Percentiles rank a stretch among this genome's conserved stretches.
phyloP scores from a whole-genome alignment of 2,113 vertebrate species.

The Leuciscus idus region DNA sequence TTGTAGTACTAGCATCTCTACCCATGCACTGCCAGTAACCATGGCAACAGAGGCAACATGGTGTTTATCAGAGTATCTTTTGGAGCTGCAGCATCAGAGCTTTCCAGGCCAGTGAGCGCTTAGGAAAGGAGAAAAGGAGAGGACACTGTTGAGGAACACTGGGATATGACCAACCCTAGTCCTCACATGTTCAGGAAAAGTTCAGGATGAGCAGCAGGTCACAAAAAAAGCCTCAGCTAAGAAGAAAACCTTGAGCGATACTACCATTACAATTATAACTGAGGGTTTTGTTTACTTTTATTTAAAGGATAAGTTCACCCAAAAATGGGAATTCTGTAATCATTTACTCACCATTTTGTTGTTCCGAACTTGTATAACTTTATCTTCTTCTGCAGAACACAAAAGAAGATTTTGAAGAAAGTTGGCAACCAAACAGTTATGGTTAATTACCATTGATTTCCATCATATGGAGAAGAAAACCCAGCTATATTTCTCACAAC shows the following conservation, averaged over 20 bases:
- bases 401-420: not conserved
- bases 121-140: not conserved
- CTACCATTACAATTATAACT: not conserved
- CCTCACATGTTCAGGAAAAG: conserved; percentile 38
- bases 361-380: not conserved
- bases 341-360: not conserved
- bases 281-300: not conserved
- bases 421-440: not conserved
- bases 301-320: not conserved
- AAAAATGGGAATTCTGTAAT: not conserved
- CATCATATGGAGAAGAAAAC: not conserved
- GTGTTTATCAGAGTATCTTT: conserved; percentile 36
- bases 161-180: not conserved
- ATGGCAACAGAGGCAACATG: conserved; percentile 59
- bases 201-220: conserved; percentile 23
- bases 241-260: not conserved
- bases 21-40: conserved; percentile 28
- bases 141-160: conserved; percentile 12
- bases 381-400: not conserved
- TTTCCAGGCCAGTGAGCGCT: not conserved
- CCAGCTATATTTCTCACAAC: not conserved
- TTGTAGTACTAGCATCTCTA: conserved; percentile 35
- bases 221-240: not conserved
- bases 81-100: conserved; percentile 44
- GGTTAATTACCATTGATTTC: not conserved